phyloP scores from a whole-genome alignment of 2,797 vertebrate species.

The Acrossocheilus wenchowensis region DNA sequence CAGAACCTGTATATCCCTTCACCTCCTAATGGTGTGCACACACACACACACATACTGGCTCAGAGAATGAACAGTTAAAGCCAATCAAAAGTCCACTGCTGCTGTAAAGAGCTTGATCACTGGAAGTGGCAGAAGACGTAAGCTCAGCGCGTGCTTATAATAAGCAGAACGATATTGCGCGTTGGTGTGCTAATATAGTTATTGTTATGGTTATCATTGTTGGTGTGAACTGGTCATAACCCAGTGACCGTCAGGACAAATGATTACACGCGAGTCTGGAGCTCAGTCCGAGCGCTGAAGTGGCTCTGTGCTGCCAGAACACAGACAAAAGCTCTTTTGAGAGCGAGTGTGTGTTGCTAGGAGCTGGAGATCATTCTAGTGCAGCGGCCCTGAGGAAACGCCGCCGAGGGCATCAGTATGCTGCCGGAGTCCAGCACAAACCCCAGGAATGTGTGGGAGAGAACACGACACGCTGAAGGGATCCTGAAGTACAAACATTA shows the following conservation, averaged over 20 bases:
- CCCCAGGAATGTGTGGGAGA: conserved; percentile 33
- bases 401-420: conserved; percentile 79
- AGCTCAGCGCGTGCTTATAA: background rate
- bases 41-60: background rate
- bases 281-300: conserved; percentile 61
- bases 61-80: background rate
- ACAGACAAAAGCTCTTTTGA: conserved; percentile 87
- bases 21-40: background rate
- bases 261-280: conserved; percentile 18
- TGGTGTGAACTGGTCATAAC: background rate
- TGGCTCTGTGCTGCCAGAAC: conserved; percentile 76
- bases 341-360: conserved; percentile 84
- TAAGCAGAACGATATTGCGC: background rate
- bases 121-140: background rate
- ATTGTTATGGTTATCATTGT: background rate
- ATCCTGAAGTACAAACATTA: background rate
- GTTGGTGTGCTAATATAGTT: background rate
- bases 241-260: conserved; percentile 14
- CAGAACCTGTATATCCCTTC: too few relatives aligned
- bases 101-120: background rate
- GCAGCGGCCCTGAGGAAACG: conserved; percentile 83
- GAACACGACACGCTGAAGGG: background rate
- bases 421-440: conserved; percentile 64
- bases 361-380: conserved; percentile 84
- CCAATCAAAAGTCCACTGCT: background rate